Evolutionary conservation across 2,113 vertebrate species (phyloP), one percentile per base, ranked within the genome.

Genomic region (Catharus fuscescens): DNA sequence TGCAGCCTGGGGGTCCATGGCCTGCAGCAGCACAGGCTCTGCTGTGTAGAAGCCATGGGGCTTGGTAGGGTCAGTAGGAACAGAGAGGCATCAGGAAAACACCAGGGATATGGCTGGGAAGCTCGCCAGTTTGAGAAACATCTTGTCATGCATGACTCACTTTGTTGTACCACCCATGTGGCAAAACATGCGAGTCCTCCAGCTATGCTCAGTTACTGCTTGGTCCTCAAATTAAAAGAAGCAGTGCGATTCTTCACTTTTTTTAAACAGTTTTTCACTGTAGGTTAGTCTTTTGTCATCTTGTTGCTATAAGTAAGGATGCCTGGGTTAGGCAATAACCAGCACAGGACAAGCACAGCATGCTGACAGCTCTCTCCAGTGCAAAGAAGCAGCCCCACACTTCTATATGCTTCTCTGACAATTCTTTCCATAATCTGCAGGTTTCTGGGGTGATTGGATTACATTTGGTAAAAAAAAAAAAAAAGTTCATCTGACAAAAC

Each of bases 281-380:
- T 25, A 79, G 31, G 7, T 20, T n/a, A 53, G 32, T 26, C 19
- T 85, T 69, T 45, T 38, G n/a, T 29, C 59, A 77, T 25, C 21
- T 73, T 36, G 42, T 28, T 54, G 2, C 38, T 14, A 13, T 8
- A 8, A 81, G 29, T 13, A 16, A 48, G 32, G 10, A 78, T 67
- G 28, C 31, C 28, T 40, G 18, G 31, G 24, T 56, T 1, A n/a
- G 32, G 31, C 18, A 72, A 23, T 36, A 76, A 62, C 4, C 1
- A 4, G n/a, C 36, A 72, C 12, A 77, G 28, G 20, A 76, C 0
- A 0, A 42, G 45, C 7, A 73, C 5, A 72, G 31, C 15, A 60
- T 18, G 53, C 9, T 0, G 0, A n/a, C 8, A 79, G 25, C 28
- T 66, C 19, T 57, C n/a, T 56, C 14, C 28, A 77, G 31, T 18